Evolutionary conservation across 2,888 invertebrate species (phyloP), one percentile per base, ranked within the genome.

Genomic region (Drosophila picticornis): DNA sequence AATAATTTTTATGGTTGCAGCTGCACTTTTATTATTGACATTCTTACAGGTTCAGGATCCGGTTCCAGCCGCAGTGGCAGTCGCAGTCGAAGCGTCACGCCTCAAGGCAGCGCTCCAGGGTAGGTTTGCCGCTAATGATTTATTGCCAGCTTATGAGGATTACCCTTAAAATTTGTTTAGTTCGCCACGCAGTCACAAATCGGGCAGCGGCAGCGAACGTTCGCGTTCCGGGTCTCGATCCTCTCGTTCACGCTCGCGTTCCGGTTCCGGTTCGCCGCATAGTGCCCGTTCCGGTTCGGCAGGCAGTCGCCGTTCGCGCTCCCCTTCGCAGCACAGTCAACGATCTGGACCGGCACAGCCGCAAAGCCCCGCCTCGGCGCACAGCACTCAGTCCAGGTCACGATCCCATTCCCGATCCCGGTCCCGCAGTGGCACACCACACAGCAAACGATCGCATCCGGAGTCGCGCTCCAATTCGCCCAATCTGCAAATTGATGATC

Each of bases 401-500:
- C 4, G 82, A 64, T 19, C 80, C 81, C 27, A 65, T 93, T 19
- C 92, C 3, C 74, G 59, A 22, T 67, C 75, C 5, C 83, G 73
- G 7, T 92, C 94, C 9, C 76, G 69, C 25, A 85, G 81, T n/a
- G 81, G 68, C 16, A 77, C 77, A 58, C 81, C 78, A 58, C 78
- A 64, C 69, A 91, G 79, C 90, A 91, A 25, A 59, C 75, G n/a
- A 31, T n/a, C 66, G 62, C 65, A 93, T 31, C 40, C 65, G 88
- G 93, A 95, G 0, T 94, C 94, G 27, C 94, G 95, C 10, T 94
- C 93, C 0, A 94, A 94, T 32, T 94, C 94, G 22, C 94, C 94
- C 0, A 94, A 94, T 82, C 91, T 94, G 48, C 93, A 94, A 92
- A 94, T 94, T 62, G 94, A 94, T 81, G 93, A 93, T 60, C 93